These are phyloP conservation scores for Athalia rosae DNA, from an alignment of 2,888 invertebrate species.

Conservation along the genomic window DNA sequence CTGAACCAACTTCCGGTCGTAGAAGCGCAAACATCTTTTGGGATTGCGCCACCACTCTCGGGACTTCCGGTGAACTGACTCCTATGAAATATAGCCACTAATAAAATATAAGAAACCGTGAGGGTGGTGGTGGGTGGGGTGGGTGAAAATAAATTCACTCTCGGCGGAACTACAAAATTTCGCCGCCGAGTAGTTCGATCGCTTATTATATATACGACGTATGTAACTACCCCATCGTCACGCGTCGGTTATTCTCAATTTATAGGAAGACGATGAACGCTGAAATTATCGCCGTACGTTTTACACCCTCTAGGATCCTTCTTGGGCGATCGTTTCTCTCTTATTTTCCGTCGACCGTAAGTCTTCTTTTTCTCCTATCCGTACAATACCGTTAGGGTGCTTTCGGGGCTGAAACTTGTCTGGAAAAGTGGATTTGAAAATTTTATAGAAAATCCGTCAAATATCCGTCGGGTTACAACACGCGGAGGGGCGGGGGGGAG, in stretches of 20 bases:
- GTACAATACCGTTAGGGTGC: too few species aligned
- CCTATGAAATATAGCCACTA: conserved; percentile 58
- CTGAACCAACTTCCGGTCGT: conserved; percentile 60
- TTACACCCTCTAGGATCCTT: too few species aligned
- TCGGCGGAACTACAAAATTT: too few species aligned
- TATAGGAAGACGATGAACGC: conserved; percentile 40
- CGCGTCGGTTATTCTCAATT: conserved; percentile 64
- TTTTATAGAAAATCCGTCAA: conserved; percentile 19
- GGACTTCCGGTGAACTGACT: conserved; percentile 58
- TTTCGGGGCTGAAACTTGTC: conserved; percentile 20
- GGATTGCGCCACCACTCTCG: conserved; percentile 62
- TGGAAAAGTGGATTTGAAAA: conserved; percentile 39
- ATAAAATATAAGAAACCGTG: neutral
- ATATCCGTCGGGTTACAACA: conserved; percentile 7
- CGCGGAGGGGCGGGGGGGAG: too few species aligned
- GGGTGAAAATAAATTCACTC: neutral
- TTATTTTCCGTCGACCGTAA: too few species aligned
- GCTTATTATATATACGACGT: too few species aligned
- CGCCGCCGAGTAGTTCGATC: too few species aligned
- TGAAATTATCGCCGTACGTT: too few species aligned
- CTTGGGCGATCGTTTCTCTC: too few species aligned
- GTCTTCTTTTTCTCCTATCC: too few species aligned
- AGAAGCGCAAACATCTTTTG: conserved; percentile 57
- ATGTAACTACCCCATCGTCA: too few species aligned
- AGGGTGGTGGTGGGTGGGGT: too few species aligned